Evolutionary conservation across 2,797 vertebrate species (phyloP), one percentile per base, ranked within the genome.

Genomic region (Oryzias sinensis): DNA sequence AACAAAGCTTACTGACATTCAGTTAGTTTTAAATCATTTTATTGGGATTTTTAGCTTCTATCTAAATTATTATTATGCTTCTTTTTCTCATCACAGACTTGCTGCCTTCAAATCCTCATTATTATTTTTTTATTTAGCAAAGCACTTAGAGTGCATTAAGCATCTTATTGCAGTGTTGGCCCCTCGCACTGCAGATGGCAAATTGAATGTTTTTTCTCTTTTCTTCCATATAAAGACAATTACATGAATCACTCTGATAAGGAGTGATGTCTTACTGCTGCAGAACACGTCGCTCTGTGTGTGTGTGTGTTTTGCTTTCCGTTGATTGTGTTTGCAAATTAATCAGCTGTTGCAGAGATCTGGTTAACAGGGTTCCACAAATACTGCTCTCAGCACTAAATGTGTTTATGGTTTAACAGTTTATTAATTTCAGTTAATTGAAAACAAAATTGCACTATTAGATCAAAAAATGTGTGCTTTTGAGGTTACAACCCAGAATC

Each of bases 131-230:
- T 37, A 37, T 37, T 11, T 37, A 62, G 6, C 56, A 27, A n/a
- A 64, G 49, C 73, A 67, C 68, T 77, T 59, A 68, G 54, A 44
- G 53, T 40, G 69, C 53, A 64, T 71, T 57, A 55, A 63, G 59
- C 76, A 4, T 59, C 58, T 56, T 47, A 46, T 5, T 5, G 64
- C 49, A 8, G 57, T 17, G 63, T 63, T 53, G 17, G 49, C 43
- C 59, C 18, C 33, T 8, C 33, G 5, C 25, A 8, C 62, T 53
- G 1, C 3, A 0, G n/a, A 41, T 49, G 48, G 59, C 40, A 53
- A n/a, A 63, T 44, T 65, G 18, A 52, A 50, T 49, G 44, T 41
- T 33, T 43, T 18, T 24, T 45, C 42, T 59, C 45, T 65, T 9
- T 18, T 22, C 33, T 37, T 37, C 33, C 33, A 8, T 6, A 47